A percentile compares a stretch with the other conserved stretches of the same genome.
Evolutionary conservation across 2,888 invertebrate species (phyloP).

Genomic region (Hydrotaea diabolus): DNA sequence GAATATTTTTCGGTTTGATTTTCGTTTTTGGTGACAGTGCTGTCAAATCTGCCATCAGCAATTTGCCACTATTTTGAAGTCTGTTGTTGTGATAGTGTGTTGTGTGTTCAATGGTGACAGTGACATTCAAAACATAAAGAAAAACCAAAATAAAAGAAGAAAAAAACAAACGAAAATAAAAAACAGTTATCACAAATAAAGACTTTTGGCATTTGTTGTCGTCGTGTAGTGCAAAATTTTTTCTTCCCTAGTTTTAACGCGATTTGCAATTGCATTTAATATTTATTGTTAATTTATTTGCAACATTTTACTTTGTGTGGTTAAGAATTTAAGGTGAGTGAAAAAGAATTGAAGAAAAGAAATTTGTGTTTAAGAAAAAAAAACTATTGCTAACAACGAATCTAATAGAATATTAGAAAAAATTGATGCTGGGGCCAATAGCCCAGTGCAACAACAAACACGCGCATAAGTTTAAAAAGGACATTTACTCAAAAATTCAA

Average conservation of each 20-base stretch:
- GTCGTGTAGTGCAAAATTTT: not conserved
- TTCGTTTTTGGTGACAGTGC: not conserved
- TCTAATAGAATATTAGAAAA: too few species aligned
- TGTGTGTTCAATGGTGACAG: constrained; percentile 35
- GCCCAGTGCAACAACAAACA: too few species aligned
- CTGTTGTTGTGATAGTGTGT: not conserved
- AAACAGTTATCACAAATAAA: not conserved
- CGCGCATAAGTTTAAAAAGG: too few species aligned
- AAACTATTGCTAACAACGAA: too few species aligned
- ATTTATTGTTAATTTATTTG: not conserved
- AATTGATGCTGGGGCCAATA: too few species aligned
- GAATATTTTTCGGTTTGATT: not conserved
- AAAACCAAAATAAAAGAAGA: constrained; percentile 11
- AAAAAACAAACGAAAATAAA: too few species aligned
- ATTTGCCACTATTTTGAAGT: not conserved
- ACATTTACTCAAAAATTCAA: too few species aligned
- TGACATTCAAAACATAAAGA: constrained; percentile 52
- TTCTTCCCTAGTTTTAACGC: not conserved
- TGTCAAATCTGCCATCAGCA: not conserved
- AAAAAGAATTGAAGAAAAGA: too few species aligned
- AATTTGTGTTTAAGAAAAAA: too few species aligned
- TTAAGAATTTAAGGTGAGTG: constrained; percentile 46
- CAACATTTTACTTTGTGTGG: too few species aligned
- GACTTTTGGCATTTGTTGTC: constrained; percentile 17
- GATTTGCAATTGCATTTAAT: not conserved